Evolutionary conservation across 2,113 vertebrate genomes (phyloP).

Genomic region (Grallaria varia): DNA sequence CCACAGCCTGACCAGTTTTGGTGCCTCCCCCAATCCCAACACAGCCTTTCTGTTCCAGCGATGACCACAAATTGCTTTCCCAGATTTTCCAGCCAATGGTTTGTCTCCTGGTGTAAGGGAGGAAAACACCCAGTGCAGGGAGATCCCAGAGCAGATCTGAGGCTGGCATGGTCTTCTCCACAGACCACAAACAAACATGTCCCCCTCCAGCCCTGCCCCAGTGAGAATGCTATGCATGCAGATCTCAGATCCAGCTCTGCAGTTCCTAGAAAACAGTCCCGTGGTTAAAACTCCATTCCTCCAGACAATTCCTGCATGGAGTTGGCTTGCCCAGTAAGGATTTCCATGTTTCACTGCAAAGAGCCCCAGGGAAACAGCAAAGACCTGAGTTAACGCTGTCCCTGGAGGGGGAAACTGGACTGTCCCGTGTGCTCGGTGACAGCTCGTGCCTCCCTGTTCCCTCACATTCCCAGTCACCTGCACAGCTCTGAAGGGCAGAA

Average conservation of each 20-base stretch:
- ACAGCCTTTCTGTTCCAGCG: not conserved
- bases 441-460: accelerated
- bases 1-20: accelerated
- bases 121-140: not conserved
- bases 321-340: not conserved
- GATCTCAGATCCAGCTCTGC: not conserved
- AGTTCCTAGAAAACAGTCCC: constrained; percentile 3
- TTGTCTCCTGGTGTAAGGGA: not conserved
- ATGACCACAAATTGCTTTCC: not conserved
- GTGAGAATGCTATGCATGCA: not conserved
- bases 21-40: not conserved
- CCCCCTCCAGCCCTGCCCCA: not conserved
- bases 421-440: not conserved
- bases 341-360: not conserved
- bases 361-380: accelerated
- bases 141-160: not conserved
- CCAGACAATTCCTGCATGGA: not conserved
- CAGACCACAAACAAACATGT: not conserved
- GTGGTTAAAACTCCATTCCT: not conserved
- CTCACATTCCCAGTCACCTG: not conserved
- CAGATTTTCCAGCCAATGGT: not conserved
- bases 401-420: not conserved
- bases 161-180: not conserved
- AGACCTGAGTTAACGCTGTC: accelerated
- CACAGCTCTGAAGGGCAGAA: not conserved